phyloP scores from a whole-genome alignment of 2,888 invertebrate genomes.

The Spatulosminthurus flaviceps region DNA sequence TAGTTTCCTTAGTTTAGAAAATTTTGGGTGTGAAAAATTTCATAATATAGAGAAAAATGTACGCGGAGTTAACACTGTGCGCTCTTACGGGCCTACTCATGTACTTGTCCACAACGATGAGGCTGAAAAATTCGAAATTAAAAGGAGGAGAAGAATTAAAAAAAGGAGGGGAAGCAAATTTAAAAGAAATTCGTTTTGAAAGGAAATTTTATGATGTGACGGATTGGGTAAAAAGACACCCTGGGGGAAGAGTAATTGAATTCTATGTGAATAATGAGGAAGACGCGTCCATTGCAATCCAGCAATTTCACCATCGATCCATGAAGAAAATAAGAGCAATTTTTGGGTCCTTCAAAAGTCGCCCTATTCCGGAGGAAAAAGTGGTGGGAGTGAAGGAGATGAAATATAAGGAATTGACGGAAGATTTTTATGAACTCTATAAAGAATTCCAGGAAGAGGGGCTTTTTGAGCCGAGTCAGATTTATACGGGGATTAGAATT shows the following conservation, averaged over 20 bases:
- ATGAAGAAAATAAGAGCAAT: slow-evolving; percentile 51
- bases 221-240: slow-evolving; percentile 46
- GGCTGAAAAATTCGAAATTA: too few species aligned
- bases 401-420: slow-evolving; percentile 23
- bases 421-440: slow-evolving; percentile 35
- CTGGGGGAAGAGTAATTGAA: slow-evolving; percentile 54
- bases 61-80: too few species aligned
- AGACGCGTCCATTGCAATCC: slow-evolving; percentile 54
- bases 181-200: slow-evolving; percentile 25
- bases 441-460: slow-evolving; percentile 32
- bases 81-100: too few species aligned
- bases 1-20: too few species aligned
- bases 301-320: slow-evolving; percentile 56
- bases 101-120: too few species aligned
- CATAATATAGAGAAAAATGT: too few species aligned
- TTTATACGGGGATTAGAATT: background rate
- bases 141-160: too few species aligned
- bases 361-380: slow-evolving; percentile 42
- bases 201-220: slow-evolving; percentile 52
- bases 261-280: slow-evolving; percentile 54
- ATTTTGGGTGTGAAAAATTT: too few species aligned
- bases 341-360: slow-evolving; percentile 51
- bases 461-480: slow-evolving; percentile 16
- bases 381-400: too few species aligned
- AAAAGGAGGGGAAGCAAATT: too few species aligned